Conservation (phyloP, 2,888 invertebrate genomes). For the Sisyra terminalis region DNA sequence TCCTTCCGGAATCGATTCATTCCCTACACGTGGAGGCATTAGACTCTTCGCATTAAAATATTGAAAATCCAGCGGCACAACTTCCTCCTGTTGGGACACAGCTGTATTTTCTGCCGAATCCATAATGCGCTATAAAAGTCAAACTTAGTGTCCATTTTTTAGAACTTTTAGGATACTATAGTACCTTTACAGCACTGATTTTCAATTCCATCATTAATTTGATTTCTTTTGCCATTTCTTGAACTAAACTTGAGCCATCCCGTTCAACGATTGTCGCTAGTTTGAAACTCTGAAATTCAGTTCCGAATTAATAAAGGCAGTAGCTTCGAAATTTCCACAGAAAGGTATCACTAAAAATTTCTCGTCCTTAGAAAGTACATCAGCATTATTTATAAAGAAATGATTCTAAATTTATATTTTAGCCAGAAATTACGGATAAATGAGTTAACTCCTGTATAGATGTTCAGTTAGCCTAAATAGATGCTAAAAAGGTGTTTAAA, state of each 20-base stretch:
- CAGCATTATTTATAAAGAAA: no score
- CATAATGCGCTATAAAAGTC: slow-evolving; percentile 51
- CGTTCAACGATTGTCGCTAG: slow-evolving; percentile 51
- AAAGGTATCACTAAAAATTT: no score
- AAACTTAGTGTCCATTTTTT: not conserved
- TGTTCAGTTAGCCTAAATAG: no score
- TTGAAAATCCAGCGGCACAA: slow-evolving; percentile 38
- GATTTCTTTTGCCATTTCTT: slow-evolving; percentile 70
- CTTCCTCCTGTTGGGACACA: slow-evolving; percentile 36
- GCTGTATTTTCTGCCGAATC: slow-evolving; percentile 77
- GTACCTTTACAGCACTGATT: slow-evolving; percentile 71
- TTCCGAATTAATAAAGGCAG: slow-evolving; percentile 3
- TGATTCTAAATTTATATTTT: no score
- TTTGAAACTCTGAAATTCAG: slow-evolving; percentile 45
- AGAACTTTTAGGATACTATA: slow-evolving; percentile 14
- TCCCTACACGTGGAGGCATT: slow-evolving; percentile 31
- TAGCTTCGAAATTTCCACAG: no score
- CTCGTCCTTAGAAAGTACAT: slow-evolving; percentile 15
- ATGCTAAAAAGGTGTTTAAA: no score
- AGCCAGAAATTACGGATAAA: no score
- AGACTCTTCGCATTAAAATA: slow-evolving; percentile 58
- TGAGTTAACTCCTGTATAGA: no score
- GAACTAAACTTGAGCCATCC: slow-evolving; percentile 62
- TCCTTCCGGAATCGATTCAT: slow-evolving; percentile 11
- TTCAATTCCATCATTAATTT: slow-evolving; percentile 78